Evolutionary conservation across 2,888 invertebrate genomes (phyloP).

Genomic region (Trichopria drosophilae): DNA sequence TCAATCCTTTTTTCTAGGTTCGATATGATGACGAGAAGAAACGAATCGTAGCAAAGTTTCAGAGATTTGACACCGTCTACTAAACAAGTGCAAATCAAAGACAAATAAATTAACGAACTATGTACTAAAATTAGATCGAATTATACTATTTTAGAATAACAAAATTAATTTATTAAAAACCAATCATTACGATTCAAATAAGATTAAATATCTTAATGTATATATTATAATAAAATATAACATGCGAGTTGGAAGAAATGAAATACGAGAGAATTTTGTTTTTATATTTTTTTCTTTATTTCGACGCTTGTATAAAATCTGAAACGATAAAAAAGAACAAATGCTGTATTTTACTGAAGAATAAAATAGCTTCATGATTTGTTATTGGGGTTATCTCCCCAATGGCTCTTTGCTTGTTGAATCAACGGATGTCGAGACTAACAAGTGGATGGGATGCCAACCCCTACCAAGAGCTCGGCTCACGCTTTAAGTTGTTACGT

Average conservation of each 20-base stretch:
- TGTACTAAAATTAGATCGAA: neutral
- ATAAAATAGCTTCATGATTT: too few species aligned
- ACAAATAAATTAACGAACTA: neutral
- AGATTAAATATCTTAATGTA: conserved; percentile 2
- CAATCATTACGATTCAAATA: neutral
- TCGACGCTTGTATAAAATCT: conserved; percentile 36
- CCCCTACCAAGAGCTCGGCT: conserved; percentile 60
- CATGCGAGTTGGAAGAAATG: neutral
- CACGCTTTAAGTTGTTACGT: conserved; percentile 39
- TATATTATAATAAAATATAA: neutral
- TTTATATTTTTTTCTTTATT: conserved; percentile 35
- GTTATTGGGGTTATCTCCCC: conserved; percentile 62
- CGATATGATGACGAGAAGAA: conserved; percentile 98
- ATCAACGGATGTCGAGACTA: conserved; percentile 25
- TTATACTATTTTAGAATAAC: too few species aligned
- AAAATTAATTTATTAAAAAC: conserved; percentile 2
- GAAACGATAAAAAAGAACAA: conserved; percentile 38
- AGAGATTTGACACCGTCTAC: conserved; percentile 67
- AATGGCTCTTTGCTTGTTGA: conserved; percentile 53
- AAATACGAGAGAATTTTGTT: conserved; percentile 7
- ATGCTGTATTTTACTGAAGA: too few species aligned
- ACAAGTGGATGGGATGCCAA: conserved; percentile 64
- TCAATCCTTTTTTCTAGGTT: conserved; percentile 65
- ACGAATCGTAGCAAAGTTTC: conserved; percentile 93
- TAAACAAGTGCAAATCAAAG: conserved; percentile 66